phyloP scores from a whole-genome alignment of 1,140 invertebrate species.

The Zaprionus taronus region DNA sequence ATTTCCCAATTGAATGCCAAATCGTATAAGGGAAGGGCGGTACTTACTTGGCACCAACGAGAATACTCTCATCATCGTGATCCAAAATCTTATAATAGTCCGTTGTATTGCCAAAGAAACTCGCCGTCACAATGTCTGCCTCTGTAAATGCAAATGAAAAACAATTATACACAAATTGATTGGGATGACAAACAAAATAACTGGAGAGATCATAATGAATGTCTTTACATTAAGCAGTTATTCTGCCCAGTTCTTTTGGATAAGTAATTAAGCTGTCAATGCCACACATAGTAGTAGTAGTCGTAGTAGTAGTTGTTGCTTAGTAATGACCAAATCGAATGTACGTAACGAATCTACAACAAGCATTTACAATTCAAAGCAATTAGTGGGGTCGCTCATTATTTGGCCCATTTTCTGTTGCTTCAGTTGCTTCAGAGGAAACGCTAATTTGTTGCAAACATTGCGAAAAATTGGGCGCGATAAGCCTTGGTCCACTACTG shows the following conservation, averaged over 20 bases:
- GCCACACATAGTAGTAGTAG: not conserved
- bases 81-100: conserved; percentile 86
- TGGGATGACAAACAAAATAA: conserved; percentile 11
- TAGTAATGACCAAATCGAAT: conserved; percentile 14
- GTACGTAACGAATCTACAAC: conserved; percentile 4
- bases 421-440: conserved; percentile 60
- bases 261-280: conserved; percentile 9
- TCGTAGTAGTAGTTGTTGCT: not conserved
- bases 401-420: conserved; percentile 26
- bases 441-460: conserved; percentile 67
- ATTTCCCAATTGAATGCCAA: conserved; percentile 8
- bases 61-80: conserved; percentile 85
- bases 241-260: not conserved
- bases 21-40: conserved; percentile 23
- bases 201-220: not conserved
- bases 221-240: not conserved
- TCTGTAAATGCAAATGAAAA: conserved; percentile 57
- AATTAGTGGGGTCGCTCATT: conserved; percentile 19
- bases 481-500: conserved; percentile 54
- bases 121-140: conserved; percentile 74
- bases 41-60: conserved; percentile 85
- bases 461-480: conserved; percentile 73
- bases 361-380: conserved; percentile 20
- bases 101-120: conserved; percentile 81
- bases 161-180: not conserved